Evolutionary conservation across 2,797 vertebrate genomes (phyloP), one percentile per base, ranked within the genome.

Genomic region (Coregonus ussuriensis): DNA sequence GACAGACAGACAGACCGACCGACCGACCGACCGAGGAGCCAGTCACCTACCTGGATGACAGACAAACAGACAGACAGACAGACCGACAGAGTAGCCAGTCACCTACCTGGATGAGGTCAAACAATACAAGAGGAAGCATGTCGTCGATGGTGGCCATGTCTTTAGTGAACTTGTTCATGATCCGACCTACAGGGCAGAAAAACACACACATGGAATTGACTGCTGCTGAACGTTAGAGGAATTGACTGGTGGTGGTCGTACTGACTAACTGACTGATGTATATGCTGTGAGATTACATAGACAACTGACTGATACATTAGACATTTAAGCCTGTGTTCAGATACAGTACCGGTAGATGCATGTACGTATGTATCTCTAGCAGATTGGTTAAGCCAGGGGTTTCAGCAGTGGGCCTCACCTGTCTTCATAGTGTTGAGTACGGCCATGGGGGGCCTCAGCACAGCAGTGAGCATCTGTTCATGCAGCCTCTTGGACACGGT

Each of bases 111-210:
- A 99, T 87, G 79, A 98, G 96, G 89, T 99, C 98, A 92, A 99
- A 99, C 84, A 98, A 92, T 83, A 98, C 96, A 75, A 99, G 94
- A 79, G 98, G 98, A 82, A 99, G 94, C 90, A 99, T 94, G 89
- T 99, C 98, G 86, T 99, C 98, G 75, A 99, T 93, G 79, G 97
- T 93, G 71, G 97, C 96, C 11, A 96, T 96, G 86, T 99, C 98
- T 89, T 99, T 99, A 75, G 97, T 97, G 91, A 99, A 99, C 86
- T 97, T 95, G 90, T 99, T 99, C 91, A 99, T 96, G 88, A 99
- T 97, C 7, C 95, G 95, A 79, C 97, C 97, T 99, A 83, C 3
- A 87, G 79, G 63, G 83, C 81, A 72, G 53, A 21, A 77, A 25
- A 74, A 25, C 56, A 18, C 65, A 67, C 65, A 33, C 29, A 35